Conservation (phyloP, 2,888 invertebrate genomes). For the Zaprionus lineosus region DNA sequence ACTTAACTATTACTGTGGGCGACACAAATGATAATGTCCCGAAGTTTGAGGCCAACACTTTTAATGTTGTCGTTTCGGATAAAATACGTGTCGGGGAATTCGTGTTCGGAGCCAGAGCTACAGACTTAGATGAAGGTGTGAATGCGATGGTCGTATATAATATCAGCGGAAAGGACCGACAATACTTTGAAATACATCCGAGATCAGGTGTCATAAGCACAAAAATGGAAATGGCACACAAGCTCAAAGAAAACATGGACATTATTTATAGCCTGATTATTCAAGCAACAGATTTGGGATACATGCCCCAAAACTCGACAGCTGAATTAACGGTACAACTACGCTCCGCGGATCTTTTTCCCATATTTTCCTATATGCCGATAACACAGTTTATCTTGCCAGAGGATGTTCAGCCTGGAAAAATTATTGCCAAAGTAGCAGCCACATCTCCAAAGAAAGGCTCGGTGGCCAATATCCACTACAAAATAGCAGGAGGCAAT, state of each 20-base stretch:
- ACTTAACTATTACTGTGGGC: slow-evolving; percentile 89
- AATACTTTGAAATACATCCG: slow-evolving; percentile 89
- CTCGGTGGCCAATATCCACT: slow-evolving; percentile 87
- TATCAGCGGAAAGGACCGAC: slow-evolving; percentile 90
- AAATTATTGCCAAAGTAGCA: slow-evolving; percentile 89
- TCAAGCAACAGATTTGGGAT: slow-evolving; percentile 91
- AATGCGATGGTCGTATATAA: slow-evolving; percentile 92
- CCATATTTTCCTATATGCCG: slow-evolving; percentile 88
- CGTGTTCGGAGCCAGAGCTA: slow-evolving; percentile 94
- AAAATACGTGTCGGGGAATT: slow-evolving; percentile 91
- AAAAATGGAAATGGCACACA: slow-evolving; percentile 84
- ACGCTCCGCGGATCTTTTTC: slow-evolving; percentile 90
- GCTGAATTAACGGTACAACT: slow-evolving; percentile 90
- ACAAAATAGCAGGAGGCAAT: slow-evolving; percentile 96
- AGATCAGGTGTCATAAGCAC: slow-evolving; percentile 95
- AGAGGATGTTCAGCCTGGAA: slow-evolving; percentile 91
- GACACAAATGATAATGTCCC: slow-evolving; percentile 95
- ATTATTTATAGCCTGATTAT: slow-evolving; percentile 88
- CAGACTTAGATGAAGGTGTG: slow-evolving; percentile 90
- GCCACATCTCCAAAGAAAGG: slow-evolving; percentile 92
- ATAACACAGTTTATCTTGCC: slow-evolving; percentile 89
- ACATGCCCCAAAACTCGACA: slow-evolving; percentile 86
- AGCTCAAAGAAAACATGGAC: slow-evolving; percentile 83
- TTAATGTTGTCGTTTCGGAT: slow-evolving; percentile 92
- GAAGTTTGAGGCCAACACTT: slow-evolving; percentile 88